A percentile compares a stretch with the other conserved stretches of the same genome.
These are phyloP conservation scores for Perccottus glenii DNA, from an alignment of 2,113 vertebrate species.

Conservation along the genomic window DNA sequence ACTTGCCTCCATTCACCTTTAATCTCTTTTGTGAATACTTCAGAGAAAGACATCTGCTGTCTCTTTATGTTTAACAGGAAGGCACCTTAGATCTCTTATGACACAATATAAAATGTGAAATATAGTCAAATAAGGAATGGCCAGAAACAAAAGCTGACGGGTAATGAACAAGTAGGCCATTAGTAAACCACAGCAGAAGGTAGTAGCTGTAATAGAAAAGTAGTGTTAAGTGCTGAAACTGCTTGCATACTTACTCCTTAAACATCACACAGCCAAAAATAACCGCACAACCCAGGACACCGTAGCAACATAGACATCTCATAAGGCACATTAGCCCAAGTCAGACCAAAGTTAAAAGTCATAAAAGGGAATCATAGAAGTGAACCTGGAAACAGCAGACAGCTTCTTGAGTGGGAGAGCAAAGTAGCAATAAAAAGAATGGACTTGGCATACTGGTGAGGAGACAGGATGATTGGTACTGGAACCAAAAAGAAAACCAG, in stretches of 20 bases:
- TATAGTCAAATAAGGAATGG: slow-evolving; percentile 3
- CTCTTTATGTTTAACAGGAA: slow-evolving; percentile 17
- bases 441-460: slow-evolving; percentile 12
- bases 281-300: slow-evolving; percentile 44
- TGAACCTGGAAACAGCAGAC: slow-evolving; percentile 12
- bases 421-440: slow-evolving; percentile 8
- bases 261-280: slow-evolving; percentile 37
- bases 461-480: background rate
- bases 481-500: slow-evolving; percentile 27
- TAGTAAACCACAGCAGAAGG: slow-evolving; percentile 29
- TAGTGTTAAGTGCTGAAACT: slow-evolving; percentile 48
- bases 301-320: slow-evolving; percentile 33
- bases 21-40: slow-evolving; percentile 6
- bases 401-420: slow-evolving; percentile 15
- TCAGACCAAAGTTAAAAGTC: slow-evolving; percentile 18
- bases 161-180: slow-evolving; percentile 28
- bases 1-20: background rate
- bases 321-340: slow-evolving; percentile 66
- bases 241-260: slow-evolving; percentile 60
- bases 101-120: slow-evolving; percentile 1
- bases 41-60: slow-evolving; percentile 4
- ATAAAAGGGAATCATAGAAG: slow-evolving; percentile 21
- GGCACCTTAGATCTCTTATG: slow-evolving; percentile 32
- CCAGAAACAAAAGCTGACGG: slow-evolving; percentile 4
- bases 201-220: slow-evolving; percentile 48